A percentile compares a stretch with the other conserved stretches of the same genome.
phyloP scores from a whole-genome alignment of 2,113 vertebrate genomes.

The Solenodon paradoxus region DNA sequence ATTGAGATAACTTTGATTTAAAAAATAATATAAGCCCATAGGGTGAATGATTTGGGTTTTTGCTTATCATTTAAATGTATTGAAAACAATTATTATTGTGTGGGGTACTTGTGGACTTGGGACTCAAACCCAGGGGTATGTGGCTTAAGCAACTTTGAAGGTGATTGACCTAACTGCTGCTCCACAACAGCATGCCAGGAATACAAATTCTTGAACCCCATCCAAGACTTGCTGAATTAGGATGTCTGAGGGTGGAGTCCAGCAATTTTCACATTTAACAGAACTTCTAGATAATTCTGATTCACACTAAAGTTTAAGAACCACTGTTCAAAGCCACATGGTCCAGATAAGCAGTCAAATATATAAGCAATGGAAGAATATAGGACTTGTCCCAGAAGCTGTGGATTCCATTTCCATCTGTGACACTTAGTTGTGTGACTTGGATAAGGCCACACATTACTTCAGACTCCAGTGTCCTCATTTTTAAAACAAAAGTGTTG shows the following conservation, averaged over 20 bases:
- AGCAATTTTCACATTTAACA: not conserved
- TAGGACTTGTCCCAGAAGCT: not conserved
- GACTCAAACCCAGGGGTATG: too few species aligned
- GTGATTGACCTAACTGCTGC: too few species aligned
- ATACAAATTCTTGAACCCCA: not conserved
- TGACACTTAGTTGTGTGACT: not conserved
- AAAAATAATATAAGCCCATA: too few species aligned
- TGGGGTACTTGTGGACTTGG: not conserved
- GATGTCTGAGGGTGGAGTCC: not conserved
- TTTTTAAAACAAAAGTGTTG: conserved; percentile 12
- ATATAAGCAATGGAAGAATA: not conserved
- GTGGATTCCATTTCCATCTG: not conserved
- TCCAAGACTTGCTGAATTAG: not conserved
- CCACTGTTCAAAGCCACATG: not conserved
- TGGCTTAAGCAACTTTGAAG: too few species aligned
- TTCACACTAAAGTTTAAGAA: not conserved
- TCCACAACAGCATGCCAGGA: not conserved
- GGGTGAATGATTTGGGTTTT: too few species aligned
- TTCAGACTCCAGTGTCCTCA: not conserved
- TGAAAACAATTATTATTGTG: too few species aligned
- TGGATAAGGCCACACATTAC: not conserved
- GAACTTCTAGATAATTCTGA: not conserved
- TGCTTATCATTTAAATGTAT: too few species aligned
- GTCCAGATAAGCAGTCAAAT: not conserved
- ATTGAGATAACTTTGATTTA: too few species aligned